Evolutionary conservation across 2,797 vertebrate species (phyloP).

Genomic region (Gymnopithys bicolor): DNA sequence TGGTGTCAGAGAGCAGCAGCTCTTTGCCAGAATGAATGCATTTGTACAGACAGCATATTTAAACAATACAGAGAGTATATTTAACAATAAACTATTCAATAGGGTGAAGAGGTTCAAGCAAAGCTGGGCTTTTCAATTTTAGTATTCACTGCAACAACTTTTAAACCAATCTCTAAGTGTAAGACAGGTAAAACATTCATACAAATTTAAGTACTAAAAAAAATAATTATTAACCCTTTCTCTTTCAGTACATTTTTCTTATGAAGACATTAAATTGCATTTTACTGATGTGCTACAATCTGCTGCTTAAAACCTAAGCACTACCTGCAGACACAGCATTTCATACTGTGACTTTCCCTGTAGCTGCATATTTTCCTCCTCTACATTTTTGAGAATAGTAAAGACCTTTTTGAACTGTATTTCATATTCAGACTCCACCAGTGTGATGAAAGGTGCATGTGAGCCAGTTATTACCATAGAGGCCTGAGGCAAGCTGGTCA

Average conservation of each 20-base stretch:
- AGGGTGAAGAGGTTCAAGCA: neutral
- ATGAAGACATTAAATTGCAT: neutral
- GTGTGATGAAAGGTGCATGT: neutral
- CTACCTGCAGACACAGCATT: neutral
- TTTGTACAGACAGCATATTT: neutral
- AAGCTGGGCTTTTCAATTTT: neutral
- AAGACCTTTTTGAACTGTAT: neutral
- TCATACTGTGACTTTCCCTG: neutral
- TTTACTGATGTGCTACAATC: neutral
- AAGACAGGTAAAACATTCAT: neutral
- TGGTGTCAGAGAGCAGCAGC: neutral
- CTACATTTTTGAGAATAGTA: neutral
- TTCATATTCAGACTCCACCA: neutral
- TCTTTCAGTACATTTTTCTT: neutral
- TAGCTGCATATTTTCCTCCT: neutral
- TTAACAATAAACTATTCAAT: neutral
- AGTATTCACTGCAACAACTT: neutral
- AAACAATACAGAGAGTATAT: neutral
- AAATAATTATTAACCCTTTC: neutral
- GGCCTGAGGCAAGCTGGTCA: slow-evolving; percentile 88
- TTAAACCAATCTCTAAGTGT: neutral
- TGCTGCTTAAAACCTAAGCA: neutral
- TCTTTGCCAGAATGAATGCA: neutral
- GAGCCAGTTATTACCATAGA: slow-evolving; percentile 83
- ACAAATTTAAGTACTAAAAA: neutral